These are phyloP conservation scores for Pterois miles DNA, from an alignment of 2,797 vertebrate species.

Conservation along the genomic window DNA sequence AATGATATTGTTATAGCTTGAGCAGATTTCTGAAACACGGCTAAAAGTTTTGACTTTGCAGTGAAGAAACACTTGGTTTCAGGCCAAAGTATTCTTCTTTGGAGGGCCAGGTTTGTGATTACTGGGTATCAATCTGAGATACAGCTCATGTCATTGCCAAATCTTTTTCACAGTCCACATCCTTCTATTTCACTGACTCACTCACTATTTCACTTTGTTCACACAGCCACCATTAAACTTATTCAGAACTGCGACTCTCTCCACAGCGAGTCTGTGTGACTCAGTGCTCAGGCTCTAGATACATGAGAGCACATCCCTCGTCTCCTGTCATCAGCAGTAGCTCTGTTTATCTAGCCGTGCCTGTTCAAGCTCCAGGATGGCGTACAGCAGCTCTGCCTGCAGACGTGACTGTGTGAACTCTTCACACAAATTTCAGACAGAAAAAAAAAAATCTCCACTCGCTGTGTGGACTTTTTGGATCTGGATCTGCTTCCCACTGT, in stretches of 20 bases:
- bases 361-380: constrained; percentile 8
- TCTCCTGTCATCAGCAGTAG: constrained; percentile 41
- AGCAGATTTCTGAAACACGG: background rate
- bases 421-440: constrained; percentile 8
- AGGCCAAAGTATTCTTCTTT: background rate
- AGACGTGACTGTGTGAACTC: constrained; percentile 2
- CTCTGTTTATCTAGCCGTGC: constrained; percentile 12
- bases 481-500: constrained; percentile 6
- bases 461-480: background rate
- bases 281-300: constrained; percentile 25
- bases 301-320: constrained; percentile 21
- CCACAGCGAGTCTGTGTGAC: constrained; percentile 15
- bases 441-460: constrained; percentile 4
- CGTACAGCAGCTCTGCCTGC: constrained; percentile 5
- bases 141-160: background rate
- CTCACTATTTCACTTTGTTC: no score
- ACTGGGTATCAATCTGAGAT: background rate
- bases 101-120: background rate
- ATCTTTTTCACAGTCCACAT: background rate
- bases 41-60: background rate
- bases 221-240: background rate
- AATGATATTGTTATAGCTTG: background rate
- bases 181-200: background rate
- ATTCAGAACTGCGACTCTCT: background rate
- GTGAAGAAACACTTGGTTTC: background rate